Conservation (phyloP, 1,140 invertebrate genomes). For the Steinernema khuongi region DNA sequence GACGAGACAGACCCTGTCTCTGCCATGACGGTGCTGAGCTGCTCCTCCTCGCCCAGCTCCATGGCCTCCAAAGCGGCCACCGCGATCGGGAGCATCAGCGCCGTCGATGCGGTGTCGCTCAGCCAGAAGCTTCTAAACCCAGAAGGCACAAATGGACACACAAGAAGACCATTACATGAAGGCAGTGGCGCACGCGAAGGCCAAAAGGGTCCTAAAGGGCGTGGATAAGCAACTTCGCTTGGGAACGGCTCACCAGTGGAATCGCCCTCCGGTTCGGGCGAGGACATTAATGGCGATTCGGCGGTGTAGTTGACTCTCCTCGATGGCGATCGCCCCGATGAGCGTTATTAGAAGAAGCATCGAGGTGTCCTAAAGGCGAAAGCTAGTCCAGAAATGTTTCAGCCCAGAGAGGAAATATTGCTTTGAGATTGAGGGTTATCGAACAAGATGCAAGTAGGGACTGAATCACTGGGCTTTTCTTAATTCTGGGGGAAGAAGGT, state of each 20-base stretch:
- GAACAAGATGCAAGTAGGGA: too few species aligned
- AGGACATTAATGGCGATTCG: constrained; percentile 60
- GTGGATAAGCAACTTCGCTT: neutral
- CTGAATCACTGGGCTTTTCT: too few species aligned
- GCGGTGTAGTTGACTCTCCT: constrained; percentile 61
- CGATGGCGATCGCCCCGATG: constrained; percentile 60
- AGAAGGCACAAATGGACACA: too few species aligned
- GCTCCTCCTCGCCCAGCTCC: neutral
- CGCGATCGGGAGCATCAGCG: constrained; percentile 20
- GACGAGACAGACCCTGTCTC: neutral
- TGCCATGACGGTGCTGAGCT: neutral
- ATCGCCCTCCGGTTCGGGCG: constrained; percentile 54
- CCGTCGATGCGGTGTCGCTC: constrained; percentile 52
- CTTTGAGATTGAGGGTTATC: neutral
- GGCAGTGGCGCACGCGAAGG: constrained; percentile 60
- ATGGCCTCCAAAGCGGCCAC: neutral
- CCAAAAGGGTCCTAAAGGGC: constrained; percentile 56
- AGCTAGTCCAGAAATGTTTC: too few species aligned
- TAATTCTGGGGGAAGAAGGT: too few species aligned
- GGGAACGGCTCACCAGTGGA: constrained; percentile 44
- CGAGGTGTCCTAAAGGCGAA: constrained; percentile 45
- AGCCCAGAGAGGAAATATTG: neutral
- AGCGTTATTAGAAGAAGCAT: constrained; percentile 56
- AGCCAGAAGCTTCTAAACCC: constrained; percentile 60
- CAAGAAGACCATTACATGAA: too few species aligned